A percentile compares a stretch with the other conserved stretches of the same genome.
Conservation (phyloP, 2,888 invertebrate genomes). For the Chrysina gloriosa region DNA sequence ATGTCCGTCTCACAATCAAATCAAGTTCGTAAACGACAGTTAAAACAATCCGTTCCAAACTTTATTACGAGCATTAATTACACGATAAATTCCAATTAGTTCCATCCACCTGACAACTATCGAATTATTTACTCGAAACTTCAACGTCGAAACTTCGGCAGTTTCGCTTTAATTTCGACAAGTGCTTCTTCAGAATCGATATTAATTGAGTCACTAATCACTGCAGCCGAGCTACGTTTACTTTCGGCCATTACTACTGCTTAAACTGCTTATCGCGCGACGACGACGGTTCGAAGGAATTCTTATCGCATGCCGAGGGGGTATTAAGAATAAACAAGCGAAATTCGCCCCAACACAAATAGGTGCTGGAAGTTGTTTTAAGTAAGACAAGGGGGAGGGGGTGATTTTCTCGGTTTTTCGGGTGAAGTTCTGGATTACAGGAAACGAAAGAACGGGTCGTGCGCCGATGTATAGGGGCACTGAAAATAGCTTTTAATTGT, state of each 20-base stretch:
- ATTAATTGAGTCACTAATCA: not conserved
- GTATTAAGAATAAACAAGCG: not conserved
- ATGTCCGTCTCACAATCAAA: too few species aligned
- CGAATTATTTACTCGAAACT: not conserved
- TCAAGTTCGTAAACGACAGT: too few species aligned
- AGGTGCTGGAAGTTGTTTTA: too few species aligned
- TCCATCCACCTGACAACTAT: not conserved
- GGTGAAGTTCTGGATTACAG: too few species aligned
- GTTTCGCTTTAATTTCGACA: not conserved
- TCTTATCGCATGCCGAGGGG: not conserved
- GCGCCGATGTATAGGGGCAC: too few species aligned
- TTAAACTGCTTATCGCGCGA: too few species aligned
- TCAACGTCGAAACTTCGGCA: not conserved
- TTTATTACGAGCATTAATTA: not conserved
- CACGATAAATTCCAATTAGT: not conserved
- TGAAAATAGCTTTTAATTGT: not conserved
- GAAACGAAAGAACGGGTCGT: too few species aligned
- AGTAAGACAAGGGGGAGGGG: too few species aligned
- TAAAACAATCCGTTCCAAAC: not conserved
- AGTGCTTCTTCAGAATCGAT: not conserved
- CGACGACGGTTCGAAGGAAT: not conserved
- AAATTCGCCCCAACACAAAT: too few species aligned
- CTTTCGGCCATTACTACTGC: too few species aligned
- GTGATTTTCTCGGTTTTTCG: too few species aligned
- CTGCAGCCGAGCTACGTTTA: too few species aligned